Base-by-base conservation (phyloP, 2,113 vertebrate species). In the Chroicocephalus ridibundus region DNA sequence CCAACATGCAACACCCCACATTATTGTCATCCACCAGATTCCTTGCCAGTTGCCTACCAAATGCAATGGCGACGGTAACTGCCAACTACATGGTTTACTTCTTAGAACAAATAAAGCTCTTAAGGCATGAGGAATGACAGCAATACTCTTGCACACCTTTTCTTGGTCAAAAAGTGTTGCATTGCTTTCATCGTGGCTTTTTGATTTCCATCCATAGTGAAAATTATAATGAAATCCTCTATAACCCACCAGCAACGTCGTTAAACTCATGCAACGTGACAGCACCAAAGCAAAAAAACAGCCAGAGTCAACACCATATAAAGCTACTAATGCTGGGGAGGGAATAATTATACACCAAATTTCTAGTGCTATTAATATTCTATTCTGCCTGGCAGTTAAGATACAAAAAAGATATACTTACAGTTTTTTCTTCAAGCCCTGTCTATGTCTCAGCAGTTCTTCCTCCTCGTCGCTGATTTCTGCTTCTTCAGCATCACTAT, bases 381-480 rank as follows among this genome's bases (percentile, higher is more conserved):
- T 34, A 16, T 51, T 91, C 36, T 90, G 25, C 69, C 71, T 78
- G 31, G 7, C 42, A 65, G 62, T 36, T 64, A 60, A 40, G 34
- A 69, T 11, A 40, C 11, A 70, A 70, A n/a, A 36, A 57, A 34
- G 6, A 49, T 69, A 21, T 22, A 92, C 98, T 97, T 96, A 99
- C 99, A 99, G 98, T 96, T 99, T 99, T 94, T 98, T 98, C 98
- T 97, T 99, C 29, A 75, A 94, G 27, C 81, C 81, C 58, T 84
- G 95, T 4, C 83, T 97, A 3, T 27, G 96, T 11, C 98, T 97
- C 25, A 99, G 98, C 60, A 99, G 94, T 4, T 98, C 97, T 78
- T 99, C 98, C 55, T 98, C 98, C 72, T 99, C 99, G 36, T 99
- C 96, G 3, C 91, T 95, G 1, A 9, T 34, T 66, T 97, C 98